Evolutionary conservation across 2,797 vertebrate genomes (phyloP), one percentile per base, ranked within the genome.

Genomic region (Periparus ater): DNA sequence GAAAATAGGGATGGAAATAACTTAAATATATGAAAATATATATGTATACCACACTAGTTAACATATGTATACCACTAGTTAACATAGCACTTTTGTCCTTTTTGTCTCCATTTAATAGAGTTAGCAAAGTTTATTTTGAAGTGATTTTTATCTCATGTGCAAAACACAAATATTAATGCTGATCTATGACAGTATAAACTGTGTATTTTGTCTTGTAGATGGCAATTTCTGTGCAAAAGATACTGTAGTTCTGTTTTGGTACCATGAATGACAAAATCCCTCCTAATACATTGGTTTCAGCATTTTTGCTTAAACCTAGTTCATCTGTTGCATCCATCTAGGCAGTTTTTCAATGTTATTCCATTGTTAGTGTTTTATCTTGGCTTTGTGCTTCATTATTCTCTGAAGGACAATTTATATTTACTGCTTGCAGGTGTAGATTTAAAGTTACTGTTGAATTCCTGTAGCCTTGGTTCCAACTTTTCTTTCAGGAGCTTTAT

Each of bases 361-460:
- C 66, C 45, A 55, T 45, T 95, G 51, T 91, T 91, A 51, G 48
- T 51, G 18, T 40, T 94, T 95, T 91, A 42, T 90, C 73, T 88
- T 83, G 82, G 73, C 47, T 77, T 84, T 88, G 62, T 87, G 42
- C 29, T 78, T 90, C 40, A 10, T 76, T 93, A 61, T 94, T 96
- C 45, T 94, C 76, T 78, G 42, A 91, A 96, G 65, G 48, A 62
- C 58, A 83, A 16, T 82, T 66, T 76, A n/a, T 88, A 6, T 86
- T 84, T 93, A 76, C 44, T 47, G 32, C 65, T 74, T 83, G 36
- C 75, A 79, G 0, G 0, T 75, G 75, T 50, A 65, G 57, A 38
- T 74, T 42, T 38, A 29, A 88, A 92, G 50, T 89, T 67, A 65
- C 26, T 50, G 57, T n/a, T 60, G 38, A 91, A 77, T 89, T 93